phyloP scores from a whole-genome alignment of 2,797 vertebrate genomes.

The Podargus strigoides region DNA sequence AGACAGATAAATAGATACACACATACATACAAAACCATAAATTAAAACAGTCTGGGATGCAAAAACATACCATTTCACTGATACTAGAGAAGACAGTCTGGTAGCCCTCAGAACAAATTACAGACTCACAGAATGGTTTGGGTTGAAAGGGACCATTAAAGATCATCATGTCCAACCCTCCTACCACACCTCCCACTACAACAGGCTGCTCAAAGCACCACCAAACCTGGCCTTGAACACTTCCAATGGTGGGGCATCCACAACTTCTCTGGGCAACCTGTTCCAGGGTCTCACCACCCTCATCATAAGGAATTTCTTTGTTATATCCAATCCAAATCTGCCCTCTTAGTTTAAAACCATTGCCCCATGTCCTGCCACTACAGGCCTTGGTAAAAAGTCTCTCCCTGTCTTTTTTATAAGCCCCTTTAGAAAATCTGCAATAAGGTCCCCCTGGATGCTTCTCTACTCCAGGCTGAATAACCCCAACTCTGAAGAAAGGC shows the following conservation, averaged over 20 bases:
- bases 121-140: not conserved
- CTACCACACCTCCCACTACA: not conserved
- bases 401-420: not conserved
- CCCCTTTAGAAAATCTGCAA: not conserved
- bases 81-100: not conserved
- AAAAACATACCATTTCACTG: not conserved
- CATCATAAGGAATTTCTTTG: not conserved
- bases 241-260: not conserved
- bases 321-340: not conserved
- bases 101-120: not conserved
- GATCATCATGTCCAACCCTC: not conserved
- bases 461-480: not conserved
- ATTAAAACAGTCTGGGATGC: not conserved
- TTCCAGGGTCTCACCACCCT: not conserved
- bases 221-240: not conserved
- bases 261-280: not conserved
- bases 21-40: not conserved
- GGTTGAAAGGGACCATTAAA: not conserved
- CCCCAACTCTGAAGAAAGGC: not conserved
- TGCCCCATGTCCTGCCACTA: not conserved
- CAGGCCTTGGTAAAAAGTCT: not conserved
- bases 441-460: rapidly evolving
- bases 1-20: not conserved
- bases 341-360: not conserved
- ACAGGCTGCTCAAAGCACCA: not conserved